Evolutionary conservation across 2,113 vertebrate genomes (phyloP).

Genomic region (Tonatia bakeri): DNA sequence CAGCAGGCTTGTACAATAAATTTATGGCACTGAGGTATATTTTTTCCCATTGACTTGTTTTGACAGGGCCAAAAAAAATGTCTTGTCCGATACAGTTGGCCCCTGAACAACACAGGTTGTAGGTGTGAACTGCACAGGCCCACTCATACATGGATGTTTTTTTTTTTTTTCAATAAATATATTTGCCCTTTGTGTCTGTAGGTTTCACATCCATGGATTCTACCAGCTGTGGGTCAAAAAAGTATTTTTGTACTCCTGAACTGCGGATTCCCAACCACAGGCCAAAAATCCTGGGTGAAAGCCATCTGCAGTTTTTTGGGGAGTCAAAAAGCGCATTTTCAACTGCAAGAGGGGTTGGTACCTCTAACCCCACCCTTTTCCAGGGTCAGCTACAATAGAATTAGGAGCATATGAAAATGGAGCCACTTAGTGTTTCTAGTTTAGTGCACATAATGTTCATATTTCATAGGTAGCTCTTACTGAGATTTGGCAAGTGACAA

Average conservation of each 20-base stretch:
- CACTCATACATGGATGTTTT: background rate
- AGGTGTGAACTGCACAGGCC: background rate
- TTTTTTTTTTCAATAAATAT: background rate
- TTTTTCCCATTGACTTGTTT: slow-evolving; percentile 5
- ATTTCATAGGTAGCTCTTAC: background rate
- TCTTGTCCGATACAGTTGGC: background rate
- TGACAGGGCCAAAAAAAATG: background rate
- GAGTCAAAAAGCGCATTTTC: background rate
- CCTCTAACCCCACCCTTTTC: background rate
- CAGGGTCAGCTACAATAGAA: background rate
- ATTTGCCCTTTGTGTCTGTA: background rate
- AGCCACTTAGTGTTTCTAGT: background rate
- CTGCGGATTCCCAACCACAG: background rate
- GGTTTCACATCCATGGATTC: background rate
- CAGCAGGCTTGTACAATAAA: background rate
- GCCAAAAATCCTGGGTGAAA: background rate
- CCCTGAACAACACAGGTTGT: background rate
- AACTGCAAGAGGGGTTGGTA: background rate
- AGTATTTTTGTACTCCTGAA: background rate
- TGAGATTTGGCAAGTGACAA: background rate
- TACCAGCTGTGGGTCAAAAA: no score
- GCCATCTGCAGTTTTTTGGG: background rate
- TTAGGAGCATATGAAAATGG: background rate
- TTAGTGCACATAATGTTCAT: background rate
- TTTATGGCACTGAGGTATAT: background rate